Percentiles rank a stretch among this genome's conserved stretches.
Evolutionary conservation across 2,113 vertebrate genomes (phyloP).

Genomic region (Cochlearius cochlearius): DNA sequence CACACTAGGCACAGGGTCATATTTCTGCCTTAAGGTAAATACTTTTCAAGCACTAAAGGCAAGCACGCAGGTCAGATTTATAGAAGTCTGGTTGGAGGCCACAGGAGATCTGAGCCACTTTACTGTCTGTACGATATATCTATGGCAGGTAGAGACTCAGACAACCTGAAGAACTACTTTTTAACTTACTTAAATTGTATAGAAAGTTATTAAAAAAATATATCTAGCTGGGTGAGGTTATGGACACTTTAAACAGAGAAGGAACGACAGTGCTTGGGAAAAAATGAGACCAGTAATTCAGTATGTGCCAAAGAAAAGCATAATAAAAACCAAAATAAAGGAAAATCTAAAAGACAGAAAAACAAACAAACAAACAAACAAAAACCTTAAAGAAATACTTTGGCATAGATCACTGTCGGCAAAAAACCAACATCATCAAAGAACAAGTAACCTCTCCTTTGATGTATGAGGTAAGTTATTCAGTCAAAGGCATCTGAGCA

Average conservation of each 20-base stretch:
- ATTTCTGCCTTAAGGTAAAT: not conserved
- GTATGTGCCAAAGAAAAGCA: not conserved
- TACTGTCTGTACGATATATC: not conserved
- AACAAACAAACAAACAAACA: not conserved
- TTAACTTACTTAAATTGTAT: not conserved
- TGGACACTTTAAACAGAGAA: not conserved
- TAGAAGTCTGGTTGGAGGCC: not conserved
- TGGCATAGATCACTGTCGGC: not conserved
- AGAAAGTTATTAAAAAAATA: not conserved
- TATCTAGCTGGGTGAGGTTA: not conserved
- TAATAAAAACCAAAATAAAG: not conserved
- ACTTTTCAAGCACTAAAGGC: not conserved
- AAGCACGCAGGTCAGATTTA: not conserved
- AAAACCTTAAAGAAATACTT: not conserved
- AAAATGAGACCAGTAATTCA: not conserved
- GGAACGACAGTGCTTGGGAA: not conserved
- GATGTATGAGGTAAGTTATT: not conserved
- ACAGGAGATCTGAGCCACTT: not conserved
- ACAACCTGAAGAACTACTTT: not conserved
- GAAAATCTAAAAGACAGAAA: not conserved
- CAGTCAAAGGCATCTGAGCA: not conserved
- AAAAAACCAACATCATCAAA: accelerated
- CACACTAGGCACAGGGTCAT: not conserved
- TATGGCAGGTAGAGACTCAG: not conserved
- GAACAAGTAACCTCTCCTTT: not conserved